Conservation (phyloP, 2,888 invertebrate species). For the Callosobruchus maculatus region DNA sequence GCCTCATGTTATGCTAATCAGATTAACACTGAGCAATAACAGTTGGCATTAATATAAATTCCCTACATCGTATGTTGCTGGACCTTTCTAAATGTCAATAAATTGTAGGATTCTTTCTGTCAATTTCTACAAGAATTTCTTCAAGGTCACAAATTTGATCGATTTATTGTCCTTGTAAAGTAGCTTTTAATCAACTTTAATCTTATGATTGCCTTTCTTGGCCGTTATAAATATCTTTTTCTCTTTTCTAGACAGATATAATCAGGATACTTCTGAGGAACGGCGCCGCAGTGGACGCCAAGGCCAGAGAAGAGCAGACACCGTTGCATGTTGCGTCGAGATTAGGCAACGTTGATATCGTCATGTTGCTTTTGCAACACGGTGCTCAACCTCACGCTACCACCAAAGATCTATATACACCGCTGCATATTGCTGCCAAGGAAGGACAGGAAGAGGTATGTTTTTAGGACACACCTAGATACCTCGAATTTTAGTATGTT, state of each 20-base stretch:
- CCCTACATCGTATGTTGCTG: too few relatives aligned
- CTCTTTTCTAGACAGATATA: constrained; percentile 69
- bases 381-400: constrained; percentile 85
- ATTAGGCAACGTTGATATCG: constrained; percentile 94
- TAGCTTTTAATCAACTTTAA: too few relatives aligned
- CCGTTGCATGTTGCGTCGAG: constrained; percentile 95
- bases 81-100: too few relatives aligned
- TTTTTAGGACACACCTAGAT: too few relatives aligned
- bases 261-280: constrained; percentile 92
- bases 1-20: too few relatives aligned
- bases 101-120: too few relatives aligned
- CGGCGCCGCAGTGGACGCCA: constrained; percentile 71
- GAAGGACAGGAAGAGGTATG: constrained; percentile 84
- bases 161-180: too few relatives aligned
- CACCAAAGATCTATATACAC: constrained; percentile 94
- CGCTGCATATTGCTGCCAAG: constrained; percentile 95
- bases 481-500: too few relatives aligned
- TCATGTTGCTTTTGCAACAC: constrained; percentile 88
- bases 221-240: not conserved
- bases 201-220: constrained; percentile 3
- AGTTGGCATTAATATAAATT: too few relatives aligned
- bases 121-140: too few relatives aligned
- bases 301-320: constrained; percentile 87
- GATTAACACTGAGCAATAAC: too few relatives aligned
- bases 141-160: too few relatives aligned